phyloP scores from a whole-genome alignment of 2,888 invertebrate genomes.

The Acrobasis repandana region DNA sequence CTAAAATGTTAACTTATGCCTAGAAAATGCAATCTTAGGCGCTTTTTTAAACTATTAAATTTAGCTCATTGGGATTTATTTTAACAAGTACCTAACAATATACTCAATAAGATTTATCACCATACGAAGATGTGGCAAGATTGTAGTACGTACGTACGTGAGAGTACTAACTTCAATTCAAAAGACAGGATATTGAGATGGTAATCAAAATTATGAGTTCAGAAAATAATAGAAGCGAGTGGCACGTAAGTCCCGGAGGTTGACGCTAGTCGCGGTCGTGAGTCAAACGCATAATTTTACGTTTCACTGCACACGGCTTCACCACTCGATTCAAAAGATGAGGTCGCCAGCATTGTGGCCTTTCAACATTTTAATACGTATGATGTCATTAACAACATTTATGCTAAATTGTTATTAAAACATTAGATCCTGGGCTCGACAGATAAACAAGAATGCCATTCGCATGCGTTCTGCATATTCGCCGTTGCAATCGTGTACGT shows the following conservation, averaged over 20 bases:
- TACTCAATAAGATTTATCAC: too few relatives aligned
- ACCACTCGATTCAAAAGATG: conserved; percentile 34
- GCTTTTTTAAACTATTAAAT: too few relatives aligned
- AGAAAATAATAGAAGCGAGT: conserved; percentile 44
- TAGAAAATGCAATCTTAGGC: too few relatives aligned
- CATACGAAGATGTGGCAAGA: too few relatives aligned
- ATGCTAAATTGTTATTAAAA: conserved; percentile 28
- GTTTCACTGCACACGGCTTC: conserved; percentile 50
- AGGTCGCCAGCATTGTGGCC: conserved; percentile 1
- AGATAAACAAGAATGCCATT: conserved; percentile 35
- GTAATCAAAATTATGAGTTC: conserved; percentile 41
- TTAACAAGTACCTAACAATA: too few relatives aligned
- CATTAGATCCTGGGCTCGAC: conserved; percentile 26
- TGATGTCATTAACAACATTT: conserved; percentile 26
- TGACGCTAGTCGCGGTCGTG: conserved; percentile 38
- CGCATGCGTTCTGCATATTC: conserved; percentile 35
- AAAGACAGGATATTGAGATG: conserved; percentile 45
- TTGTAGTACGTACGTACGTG: too few relatives aligned
- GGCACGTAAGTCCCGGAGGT: conserved; percentile 42
- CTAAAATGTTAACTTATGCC: too few relatives aligned
- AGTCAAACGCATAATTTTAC: conserved; percentile 59
- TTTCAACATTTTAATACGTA: conserved; percentile 22
- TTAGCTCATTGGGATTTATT: too few relatives aligned
- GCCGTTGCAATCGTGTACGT: conserved; percentile 36
- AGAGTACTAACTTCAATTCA: conserved; percentile 12